Percentiles rank a stretch among this genome's conserved stretches.
Conservation (phyloP, 2,797 vertebrate genomes). For the Gymnothorax javanicus region DNA sequence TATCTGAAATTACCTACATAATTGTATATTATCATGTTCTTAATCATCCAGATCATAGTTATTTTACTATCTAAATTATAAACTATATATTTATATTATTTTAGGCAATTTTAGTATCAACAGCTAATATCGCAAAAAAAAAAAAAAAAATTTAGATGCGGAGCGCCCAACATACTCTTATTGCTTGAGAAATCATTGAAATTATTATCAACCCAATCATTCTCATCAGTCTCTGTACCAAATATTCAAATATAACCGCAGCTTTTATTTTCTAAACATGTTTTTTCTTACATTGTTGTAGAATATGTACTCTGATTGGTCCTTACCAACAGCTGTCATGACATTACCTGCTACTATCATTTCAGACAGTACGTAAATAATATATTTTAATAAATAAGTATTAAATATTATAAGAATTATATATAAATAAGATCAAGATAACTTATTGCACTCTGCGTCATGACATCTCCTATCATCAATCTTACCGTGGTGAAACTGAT, state of each 20-base stretch:
- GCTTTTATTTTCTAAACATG: neutral
- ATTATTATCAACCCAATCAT: neutral
- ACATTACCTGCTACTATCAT: neutral
- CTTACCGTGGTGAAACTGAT: neutral
- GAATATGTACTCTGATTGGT: neutral
- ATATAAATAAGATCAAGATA: neutral
- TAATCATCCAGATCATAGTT: too few relatives aligned
- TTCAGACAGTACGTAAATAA: neutral
- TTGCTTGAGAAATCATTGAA: constrained; percentile 9
- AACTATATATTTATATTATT: neutral
- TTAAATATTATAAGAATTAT: too few relatives aligned
- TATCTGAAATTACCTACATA: neutral
- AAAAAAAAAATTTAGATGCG: neutral
- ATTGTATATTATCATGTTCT: too few relatives aligned
- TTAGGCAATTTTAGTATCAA: too few relatives aligned
- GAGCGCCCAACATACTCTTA: neutral
- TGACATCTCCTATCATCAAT: neutral
- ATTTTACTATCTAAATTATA: too few relatives aligned
- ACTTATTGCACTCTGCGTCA: neutral
- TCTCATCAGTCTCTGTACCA: neutral
- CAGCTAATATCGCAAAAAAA: too few relatives aligned
- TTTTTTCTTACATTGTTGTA: neutral
- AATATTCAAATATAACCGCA: neutral
- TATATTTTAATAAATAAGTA: neutral
- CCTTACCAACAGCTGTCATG: neutral